phyloP scores from a whole-genome alignment of 2,888 invertebrate species.

The Lamproptera curius region DNA sequence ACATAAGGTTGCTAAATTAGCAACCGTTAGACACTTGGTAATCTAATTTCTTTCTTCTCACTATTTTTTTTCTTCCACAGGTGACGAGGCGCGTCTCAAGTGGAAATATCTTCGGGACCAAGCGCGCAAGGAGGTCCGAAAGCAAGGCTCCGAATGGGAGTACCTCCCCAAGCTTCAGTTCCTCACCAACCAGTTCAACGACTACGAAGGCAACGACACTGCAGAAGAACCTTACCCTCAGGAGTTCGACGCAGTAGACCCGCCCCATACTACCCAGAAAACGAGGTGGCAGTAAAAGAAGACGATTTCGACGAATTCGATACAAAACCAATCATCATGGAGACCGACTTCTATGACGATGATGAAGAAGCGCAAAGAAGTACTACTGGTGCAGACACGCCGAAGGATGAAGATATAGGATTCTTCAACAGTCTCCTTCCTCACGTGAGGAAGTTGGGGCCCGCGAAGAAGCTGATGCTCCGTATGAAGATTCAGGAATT shows the following conservation, averaged over 20 bases:
- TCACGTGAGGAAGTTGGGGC: conserved; percentile 65
- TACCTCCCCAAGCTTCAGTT: conserved; percentile 63
- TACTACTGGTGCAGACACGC: conserved; percentile 31
- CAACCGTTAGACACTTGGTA: too few species aligned
- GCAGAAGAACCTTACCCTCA: conserved; percentile 34
- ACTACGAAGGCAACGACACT: conserved; percentile 55
- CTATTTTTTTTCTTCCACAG: conserved; percentile 47
- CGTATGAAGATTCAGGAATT: conserved; percentile 71
- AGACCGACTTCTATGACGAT: conserved; percentile 69
- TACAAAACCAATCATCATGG: conserved; percentile 67
- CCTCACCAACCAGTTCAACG: conserved; percentile 65
- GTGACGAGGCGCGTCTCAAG: conserved; percentile 68
- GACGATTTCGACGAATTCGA: conserved; percentile 73
- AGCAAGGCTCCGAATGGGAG: conserved; percentile 65
- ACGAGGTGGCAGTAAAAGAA: conserved; percentile 46
- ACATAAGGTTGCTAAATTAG: too few species aligned
- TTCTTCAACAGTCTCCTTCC: conserved; percentile 69
- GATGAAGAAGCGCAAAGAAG: conserved; percentile 58
- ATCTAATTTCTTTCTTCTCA: too few species aligned
- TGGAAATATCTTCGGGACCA: conserved; percentile 72
- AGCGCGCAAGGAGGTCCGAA: conserved; percentile 65
- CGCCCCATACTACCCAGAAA: conserved; percentile 48
- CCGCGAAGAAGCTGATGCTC: conserved; percentile 68
- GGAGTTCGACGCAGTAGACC: conserved; percentile 44
- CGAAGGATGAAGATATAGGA: conserved; percentile 67